Evolutionary conservation across 1,140 invertebrate species (phyloP).

Genomic region (Penaeus chinensis): DNA sequence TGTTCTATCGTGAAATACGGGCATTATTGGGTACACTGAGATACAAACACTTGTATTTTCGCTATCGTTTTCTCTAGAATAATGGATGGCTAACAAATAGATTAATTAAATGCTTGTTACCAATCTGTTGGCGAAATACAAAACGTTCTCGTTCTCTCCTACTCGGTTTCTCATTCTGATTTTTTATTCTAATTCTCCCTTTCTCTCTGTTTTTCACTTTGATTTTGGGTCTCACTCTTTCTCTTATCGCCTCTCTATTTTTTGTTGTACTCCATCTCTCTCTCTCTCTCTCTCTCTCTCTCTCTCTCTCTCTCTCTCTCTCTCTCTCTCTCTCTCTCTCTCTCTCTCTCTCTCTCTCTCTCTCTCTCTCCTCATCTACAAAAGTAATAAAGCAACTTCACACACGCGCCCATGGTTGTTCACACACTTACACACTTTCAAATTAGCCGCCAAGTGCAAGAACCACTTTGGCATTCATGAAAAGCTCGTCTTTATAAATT

Average conservation of each 20-base stretch:
- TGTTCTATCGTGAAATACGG: too few relatives aligned
- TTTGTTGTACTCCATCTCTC: neutral
- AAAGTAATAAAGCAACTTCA: conserved; percentile 21
- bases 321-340: neutral
- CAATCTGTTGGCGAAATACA: too few relatives aligned
- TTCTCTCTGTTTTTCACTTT: too few relatives aligned
- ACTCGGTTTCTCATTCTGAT: too few relatives aligned
- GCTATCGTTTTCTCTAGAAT: too few relatives aligned
- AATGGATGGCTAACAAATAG: too few relatives aligned
- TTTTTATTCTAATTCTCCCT: too few relatives aligned
- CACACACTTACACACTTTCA: conserved; percentile 9
- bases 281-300: neutral
- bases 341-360: neutral
- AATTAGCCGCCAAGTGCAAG: conserved; percentile 19
- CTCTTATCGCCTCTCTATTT: conserved; percentile 1
- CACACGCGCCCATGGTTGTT: neutral
- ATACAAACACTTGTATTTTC: too few relatives aligned
- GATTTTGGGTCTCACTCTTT: neutral
- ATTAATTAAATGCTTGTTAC: too few relatives aligned
- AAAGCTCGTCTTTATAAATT: neutral
- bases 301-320: neutral
- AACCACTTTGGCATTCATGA: conserved; percentile 12
- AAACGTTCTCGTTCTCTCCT: too few relatives aligned
- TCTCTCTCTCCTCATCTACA: neutral
- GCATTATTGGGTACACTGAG: too few relatives aligned